Evolutionary conservation across 37 sponge, comb jelly and placozoan genomes (phyloP), one percentile per base, ranked within the genome.

Genomic region (Spongilla lacustris): DNA sequence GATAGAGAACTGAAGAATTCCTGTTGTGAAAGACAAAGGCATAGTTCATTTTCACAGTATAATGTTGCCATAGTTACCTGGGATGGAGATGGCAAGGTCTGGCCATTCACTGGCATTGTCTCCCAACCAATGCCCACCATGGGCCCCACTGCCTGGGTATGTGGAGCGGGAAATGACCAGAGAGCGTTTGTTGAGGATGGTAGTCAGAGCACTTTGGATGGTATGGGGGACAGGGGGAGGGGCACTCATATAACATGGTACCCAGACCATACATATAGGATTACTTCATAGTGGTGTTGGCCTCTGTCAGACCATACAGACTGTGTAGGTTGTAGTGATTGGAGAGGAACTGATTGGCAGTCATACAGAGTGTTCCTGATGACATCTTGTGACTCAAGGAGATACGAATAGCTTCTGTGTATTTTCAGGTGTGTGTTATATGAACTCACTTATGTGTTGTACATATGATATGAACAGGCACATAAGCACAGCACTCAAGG

Each of bases 281-380:
- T 27, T 70, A 90, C 91, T 35, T 86, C 86, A 78, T 82, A 14
- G 96, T 95, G 11, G 83, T 86, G 17, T 36, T 74, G 33, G 96
- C 85, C 86, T 95, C 96, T 24, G 85, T 83, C 77, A 84, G 86
- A 19, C 96, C 96, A 92, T 95, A 95, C 68, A 95, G 83, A 81
- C 92, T 95, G 88, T 95, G 96, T 9, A 95, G 88, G 70, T 95
- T 86, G 75, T 95, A 95, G 68, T 95, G 96, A 32, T 33, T 21
- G 1, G 82, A 85, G 19, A 37, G 58, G 41, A 50, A 23, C 27
- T 95, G 92, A 22, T 67, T 34, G 37, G 91, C 87, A 22, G 88
- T 69, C 92, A 95, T 89, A 69, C 96, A 95, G 46, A 95, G 83
- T 19, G 96, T 95, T 46, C 46, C 46, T 46, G 46, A 46, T 46